Evolutionary conservation across 2,113 vertebrate genomes (phyloP).

Genomic region (Murina feae): DNA sequence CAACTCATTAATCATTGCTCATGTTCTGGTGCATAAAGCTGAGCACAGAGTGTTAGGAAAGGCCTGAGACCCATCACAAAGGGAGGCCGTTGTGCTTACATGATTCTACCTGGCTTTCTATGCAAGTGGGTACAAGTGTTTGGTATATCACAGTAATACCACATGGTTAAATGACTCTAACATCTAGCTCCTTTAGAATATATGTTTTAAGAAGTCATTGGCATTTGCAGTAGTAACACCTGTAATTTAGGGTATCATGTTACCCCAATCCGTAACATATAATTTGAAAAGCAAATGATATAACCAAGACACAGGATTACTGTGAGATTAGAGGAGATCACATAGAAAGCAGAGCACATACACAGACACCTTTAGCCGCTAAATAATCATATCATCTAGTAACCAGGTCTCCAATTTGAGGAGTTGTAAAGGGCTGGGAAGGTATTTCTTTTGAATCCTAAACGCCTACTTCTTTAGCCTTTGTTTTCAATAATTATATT

Average conservation of each 20-base stretch:
- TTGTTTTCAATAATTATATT: neutral
- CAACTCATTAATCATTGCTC: slow-evolving; percentile 22
- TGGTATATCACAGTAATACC: accelerated
- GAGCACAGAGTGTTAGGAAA: neutral
- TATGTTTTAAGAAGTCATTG: accelerated
- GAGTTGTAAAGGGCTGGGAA: accelerated
- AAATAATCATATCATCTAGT: accelerated
- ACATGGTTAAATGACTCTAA: accelerated
- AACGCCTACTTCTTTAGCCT: neutral
- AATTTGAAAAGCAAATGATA: neutral
- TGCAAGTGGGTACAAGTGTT: accelerated
- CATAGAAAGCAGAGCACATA: accelerated
- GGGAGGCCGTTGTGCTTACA: accelerated
- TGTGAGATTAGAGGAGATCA: accelerated
- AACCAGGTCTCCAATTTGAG: accelerated
- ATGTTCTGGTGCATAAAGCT: neutral
- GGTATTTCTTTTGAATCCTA: accelerated
- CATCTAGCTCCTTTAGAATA: neutral
- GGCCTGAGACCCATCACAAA: neutral
- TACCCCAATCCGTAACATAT: accelerated
- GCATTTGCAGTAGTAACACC: neutral
- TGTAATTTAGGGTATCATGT: accelerated
- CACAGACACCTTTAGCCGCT: accelerated
- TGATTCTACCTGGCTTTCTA: neutral
- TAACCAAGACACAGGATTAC: neutral